Percentiles rank a stretch among this genome's conserved stretches.
phyloP scores from a whole-genome alignment of 2,888 invertebrate genomes.

The Drosophila limbata region DNA sequence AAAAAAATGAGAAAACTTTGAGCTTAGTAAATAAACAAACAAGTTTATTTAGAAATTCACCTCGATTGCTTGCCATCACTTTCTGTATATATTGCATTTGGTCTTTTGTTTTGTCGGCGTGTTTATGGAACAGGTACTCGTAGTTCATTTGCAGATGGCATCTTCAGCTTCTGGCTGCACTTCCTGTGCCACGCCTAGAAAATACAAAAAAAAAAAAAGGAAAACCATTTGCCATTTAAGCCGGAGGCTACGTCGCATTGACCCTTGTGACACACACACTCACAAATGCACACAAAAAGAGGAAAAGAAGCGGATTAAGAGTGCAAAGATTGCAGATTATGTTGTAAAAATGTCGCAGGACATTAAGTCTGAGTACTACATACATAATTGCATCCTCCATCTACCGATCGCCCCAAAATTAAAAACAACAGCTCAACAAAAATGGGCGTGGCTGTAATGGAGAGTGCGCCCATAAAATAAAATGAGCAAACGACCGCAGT shows the following conservation, averaged over 20 bases:
- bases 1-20: slow-evolving; percentile 29
- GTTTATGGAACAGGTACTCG: slow-evolving; percentile 56
- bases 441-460: slow-evolving; percentile 73
- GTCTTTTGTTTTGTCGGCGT: slow-evolving; percentile 1
- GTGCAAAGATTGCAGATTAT: slow-evolving; percentile 66
- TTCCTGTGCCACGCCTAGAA: slow-evolving; percentile 77
- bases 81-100: neutral
- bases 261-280: slow-evolving; percentile 40
- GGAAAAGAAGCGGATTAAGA: slow-evolving; percentile 63
- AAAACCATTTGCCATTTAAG: slow-evolving; percentile 65
- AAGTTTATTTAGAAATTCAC: slow-evolving; percentile 57
- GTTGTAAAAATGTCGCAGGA: slow-evolving; percentile 72
- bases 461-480: slow-evolving; percentile 47
- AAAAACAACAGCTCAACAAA: neutral
- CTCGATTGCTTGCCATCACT: neutral
- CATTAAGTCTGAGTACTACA: slow-evolving; percentile 46
- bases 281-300: neutral
- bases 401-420: neutral
- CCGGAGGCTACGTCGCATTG: slow-evolving; percentile 41
- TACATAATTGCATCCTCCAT: slow-evolving; percentile 26
- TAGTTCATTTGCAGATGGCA: slow-evolving; percentile 39
- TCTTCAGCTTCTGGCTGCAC: slow-evolving; percentile 49
- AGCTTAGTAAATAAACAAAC: slow-evolving; percentile 64
- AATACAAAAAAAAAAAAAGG: slow-evolving; percentile 41
- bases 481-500: slow-evolving; percentile 48